Percentiles rank a stretch among this genome's conserved stretches.
Conservation (phyloP, 2,113 vertebrate species). For the Strix aluco region DNA sequence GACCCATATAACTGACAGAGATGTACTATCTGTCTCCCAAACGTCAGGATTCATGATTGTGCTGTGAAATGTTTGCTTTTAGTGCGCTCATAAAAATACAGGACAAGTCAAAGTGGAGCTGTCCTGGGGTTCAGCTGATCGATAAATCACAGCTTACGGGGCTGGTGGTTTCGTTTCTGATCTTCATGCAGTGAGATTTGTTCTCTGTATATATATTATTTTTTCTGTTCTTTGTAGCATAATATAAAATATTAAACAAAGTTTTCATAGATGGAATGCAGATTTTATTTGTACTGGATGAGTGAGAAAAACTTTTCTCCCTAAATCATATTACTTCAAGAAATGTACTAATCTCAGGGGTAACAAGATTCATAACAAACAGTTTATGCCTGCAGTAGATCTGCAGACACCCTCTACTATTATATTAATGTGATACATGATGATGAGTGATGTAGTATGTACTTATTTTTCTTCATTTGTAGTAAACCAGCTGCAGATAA, state of each 20-base stretch:
- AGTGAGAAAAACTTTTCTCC: conserved; percentile 7
- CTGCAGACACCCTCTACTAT: not conserved
- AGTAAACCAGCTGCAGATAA: not conserved
- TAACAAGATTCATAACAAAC: not conserved
- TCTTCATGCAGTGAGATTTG: not conserved
- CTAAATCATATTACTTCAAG: not conserved
- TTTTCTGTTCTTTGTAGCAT: not conserved
- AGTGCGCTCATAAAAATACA: not conserved
- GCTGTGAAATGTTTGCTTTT: conserved; percentile 25
- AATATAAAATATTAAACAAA: not conserved
- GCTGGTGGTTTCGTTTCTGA: not conserved
- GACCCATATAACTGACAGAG: not conserved
- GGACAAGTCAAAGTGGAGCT: conserved; percentile 3
- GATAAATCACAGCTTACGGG: not conserved
- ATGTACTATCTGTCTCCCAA: not conserved
- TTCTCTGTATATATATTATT: not conserved
- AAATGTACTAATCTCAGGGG: not conserved
- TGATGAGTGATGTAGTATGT: not conserved
- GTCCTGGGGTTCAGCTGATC: not conserved
- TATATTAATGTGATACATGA: not conserved
- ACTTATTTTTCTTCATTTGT: not conserved
- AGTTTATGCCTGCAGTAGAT: not conserved
- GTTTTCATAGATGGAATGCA: not conserved
- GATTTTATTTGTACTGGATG: not conserved
- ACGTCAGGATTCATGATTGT: not conserved